A percentile compares a stretch with the other conserved stretches of the same genome.
Conservation (phyloP, 2,888 invertebrate species). For the Strigamia crassipes region DNA sequence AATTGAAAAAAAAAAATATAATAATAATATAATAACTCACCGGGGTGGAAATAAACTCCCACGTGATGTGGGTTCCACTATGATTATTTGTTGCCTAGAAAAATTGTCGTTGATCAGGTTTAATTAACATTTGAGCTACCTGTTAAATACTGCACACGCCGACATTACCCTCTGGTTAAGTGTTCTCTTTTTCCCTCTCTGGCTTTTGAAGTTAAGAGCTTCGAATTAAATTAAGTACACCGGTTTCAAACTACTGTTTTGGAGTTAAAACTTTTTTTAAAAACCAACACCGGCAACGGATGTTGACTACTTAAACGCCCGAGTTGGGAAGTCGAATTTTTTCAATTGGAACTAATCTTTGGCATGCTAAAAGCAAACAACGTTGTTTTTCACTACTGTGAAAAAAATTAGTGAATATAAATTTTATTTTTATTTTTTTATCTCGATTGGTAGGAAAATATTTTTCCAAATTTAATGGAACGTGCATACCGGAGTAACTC, state of each 20-base stretch:
- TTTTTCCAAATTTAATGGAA: too few species aligned
- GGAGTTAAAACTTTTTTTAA: background rate
- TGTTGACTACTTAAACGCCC: background rate
- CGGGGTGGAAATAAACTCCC: slow-evolving; percentile 35
- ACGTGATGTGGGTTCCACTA: slow-evolving; percentile 23
- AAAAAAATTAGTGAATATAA: background rate
- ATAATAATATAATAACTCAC: background rate
- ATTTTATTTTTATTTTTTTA: too few species aligned
- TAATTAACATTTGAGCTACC: background rate
- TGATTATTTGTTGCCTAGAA: slow-evolving; percentile 3
- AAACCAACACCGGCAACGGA: background rate
- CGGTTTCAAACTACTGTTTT: background rate
- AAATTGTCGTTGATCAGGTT: background rate
- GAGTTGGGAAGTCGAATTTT: slow-evolving; percentile 12
- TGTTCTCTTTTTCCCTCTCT: background rate
- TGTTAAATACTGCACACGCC: background rate
- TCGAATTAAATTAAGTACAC: background rate
- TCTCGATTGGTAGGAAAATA: too few species aligned
- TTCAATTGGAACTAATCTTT: slow-evolving; percentile 1
- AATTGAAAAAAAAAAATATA: background rate
- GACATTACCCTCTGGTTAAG: slow-evolving; percentile 20
- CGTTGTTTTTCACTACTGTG: background rate
- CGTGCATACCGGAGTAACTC: too few species aligned
- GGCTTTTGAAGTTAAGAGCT: background rate
- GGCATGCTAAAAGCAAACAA: background rate